A percentile compares a stretch with the other conserved stretches of the same genome.
Conservation (phyloP, 2,888 invertebrate genomes). For the Cryptops parisi region DNA sequence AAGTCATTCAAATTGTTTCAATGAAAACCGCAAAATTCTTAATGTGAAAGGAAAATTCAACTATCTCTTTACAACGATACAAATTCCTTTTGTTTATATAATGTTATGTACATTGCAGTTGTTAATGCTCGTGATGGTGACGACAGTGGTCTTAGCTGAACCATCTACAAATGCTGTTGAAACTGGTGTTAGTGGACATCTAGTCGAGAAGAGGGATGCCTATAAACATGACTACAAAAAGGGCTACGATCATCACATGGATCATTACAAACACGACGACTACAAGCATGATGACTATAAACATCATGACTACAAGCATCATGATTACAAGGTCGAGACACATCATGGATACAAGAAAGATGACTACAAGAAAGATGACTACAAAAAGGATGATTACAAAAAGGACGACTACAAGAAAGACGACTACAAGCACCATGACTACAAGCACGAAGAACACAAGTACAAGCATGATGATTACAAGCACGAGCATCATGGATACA, state of each 20-base stretch:
- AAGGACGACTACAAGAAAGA: not conserved
- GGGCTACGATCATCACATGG: not conserved
- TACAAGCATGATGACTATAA: not conserved
- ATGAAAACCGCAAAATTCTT: no score
- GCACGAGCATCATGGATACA: not conserved
- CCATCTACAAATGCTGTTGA: no score
- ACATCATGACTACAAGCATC: not conserved
- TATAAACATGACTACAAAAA: not conserved
- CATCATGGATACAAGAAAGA: not conserved
- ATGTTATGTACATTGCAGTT: no score
- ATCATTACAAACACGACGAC: not conserved
- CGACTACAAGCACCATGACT: not conserved
- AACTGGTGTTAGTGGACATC: no score
- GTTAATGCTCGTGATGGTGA: no score
- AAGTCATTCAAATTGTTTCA: no score
- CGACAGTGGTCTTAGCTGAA: no score
- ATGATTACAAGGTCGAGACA: not conserved
- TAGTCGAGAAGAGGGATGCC: no score
- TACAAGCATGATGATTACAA: not conserved
- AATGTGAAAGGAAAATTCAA: no score
- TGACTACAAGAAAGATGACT: not conserved
- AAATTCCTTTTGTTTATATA: no score
- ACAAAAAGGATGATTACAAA: not conserved
- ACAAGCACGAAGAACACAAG: not conserved
- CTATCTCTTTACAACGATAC: no score